Evolutionary conservation across 2,888 invertebrate genomes (phyloP).

Genomic region (Atethmia centrago): DNA sequence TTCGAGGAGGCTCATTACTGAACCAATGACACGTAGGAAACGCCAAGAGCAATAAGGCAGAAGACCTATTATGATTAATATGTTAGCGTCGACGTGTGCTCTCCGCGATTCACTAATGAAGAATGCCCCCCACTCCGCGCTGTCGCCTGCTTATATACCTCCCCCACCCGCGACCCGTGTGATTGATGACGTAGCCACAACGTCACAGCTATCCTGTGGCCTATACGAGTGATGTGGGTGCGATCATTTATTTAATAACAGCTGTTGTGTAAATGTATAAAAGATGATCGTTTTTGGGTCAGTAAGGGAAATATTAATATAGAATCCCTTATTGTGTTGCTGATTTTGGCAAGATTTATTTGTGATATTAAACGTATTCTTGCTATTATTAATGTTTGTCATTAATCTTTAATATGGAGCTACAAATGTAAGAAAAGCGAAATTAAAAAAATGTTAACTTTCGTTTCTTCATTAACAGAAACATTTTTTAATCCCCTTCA

Average conservation of each 20-base stretch:
- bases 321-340: conserved; percentile 27
- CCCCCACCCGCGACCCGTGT: conserved; percentile 70
- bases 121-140: conserved; percentile 77
- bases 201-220: conserved; percentile 76
- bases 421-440: conserved; percentile 6
- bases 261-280: conserved; percentile 69
- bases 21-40: conserved; percentile 66
- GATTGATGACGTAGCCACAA: conserved; percentile 85
- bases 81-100: conserved; percentile 75
- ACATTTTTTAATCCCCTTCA: conserved; percentile 39
- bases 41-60: conserved; percentile 72
- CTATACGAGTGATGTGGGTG: conserved; percentile 80
- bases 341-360: conserved; percentile 33
- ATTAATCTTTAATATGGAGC: conserved; percentile 27
- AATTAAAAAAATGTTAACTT: conserved; percentile 41
- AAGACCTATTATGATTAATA: conserved; percentile 81
- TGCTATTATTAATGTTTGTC: conserved; percentile 11
- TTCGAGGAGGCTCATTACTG: conserved; percentile 67
- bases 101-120: conserved; percentile 79
- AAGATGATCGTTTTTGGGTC: conserved; percentile 69
- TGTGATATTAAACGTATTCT: conserved; percentile 34
- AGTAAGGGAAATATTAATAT: conserved; percentile 58
- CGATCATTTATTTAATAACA: conserved; percentile 78
- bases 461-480: conserved; percentile 43
- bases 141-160: conserved; percentile 75